A percentile compares a stretch with the other conserved stretches of the same genome.
Evolutionary conservation across 1,140 invertebrate species (phyloP).

Genomic region (Bradysia coprophila): DNA sequence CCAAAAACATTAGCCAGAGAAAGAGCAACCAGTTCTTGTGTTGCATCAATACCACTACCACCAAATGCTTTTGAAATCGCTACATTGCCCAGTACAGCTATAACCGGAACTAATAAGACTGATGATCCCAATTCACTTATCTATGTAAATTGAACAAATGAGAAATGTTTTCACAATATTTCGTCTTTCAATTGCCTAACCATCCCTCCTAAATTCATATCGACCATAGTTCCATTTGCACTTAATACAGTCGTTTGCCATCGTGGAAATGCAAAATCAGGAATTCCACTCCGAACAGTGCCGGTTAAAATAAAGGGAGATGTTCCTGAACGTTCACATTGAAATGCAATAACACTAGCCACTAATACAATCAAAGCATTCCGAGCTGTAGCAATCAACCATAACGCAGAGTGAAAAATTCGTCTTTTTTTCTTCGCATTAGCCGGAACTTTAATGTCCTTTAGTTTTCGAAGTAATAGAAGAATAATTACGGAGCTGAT

Average conservation of each 20-base stretch:
- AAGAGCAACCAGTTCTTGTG: slow-evolving; percentile 67
- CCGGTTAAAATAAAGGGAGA: slow-evolving; percentile 46
- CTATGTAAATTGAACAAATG: too few species aligned
- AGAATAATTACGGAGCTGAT: slow-evolving; percentile 41
- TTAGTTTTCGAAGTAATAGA: slow-evolving; percentile 43
- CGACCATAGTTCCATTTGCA: slow-evolving; percentile 23
- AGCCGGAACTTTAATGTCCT: slow-evolving; percentile 5
- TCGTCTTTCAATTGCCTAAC: too few species aligned
- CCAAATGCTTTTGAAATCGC: slow-evolving; percentile 75
- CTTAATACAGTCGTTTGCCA: slow-evolving; percentile 35
- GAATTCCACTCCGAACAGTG: slow-evolving; percentile 38
- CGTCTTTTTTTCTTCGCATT: slow-evolving; percentile 16
- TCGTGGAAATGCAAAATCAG: slow-evolving; percentile 33
- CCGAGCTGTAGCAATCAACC: slow-evolving; percentile 53
- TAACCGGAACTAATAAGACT: slow-evolving; percentile 59
- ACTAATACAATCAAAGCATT: slow-evolving; percentile 59
- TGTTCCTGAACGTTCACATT: slow-evolving; percentile 21
- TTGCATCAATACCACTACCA: slow-evolving; percentile 59
- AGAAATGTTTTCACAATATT: too few species aligned
- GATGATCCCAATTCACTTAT: slow-evolving; percentile 46
- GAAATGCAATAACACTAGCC: slow-evolving; percentile 36
- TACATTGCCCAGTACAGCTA: slow-evolving; percentile 65
- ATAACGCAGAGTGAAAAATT: slow-evolving; percentile 33
- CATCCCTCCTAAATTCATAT: slow-evolving; percentile 31
- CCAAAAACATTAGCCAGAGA: slow-evolving; percentile 77